Base-by-base conservation (phyloP, 1,140 invertebrate genomes). In the Chironomus striatipennis region DNA sequence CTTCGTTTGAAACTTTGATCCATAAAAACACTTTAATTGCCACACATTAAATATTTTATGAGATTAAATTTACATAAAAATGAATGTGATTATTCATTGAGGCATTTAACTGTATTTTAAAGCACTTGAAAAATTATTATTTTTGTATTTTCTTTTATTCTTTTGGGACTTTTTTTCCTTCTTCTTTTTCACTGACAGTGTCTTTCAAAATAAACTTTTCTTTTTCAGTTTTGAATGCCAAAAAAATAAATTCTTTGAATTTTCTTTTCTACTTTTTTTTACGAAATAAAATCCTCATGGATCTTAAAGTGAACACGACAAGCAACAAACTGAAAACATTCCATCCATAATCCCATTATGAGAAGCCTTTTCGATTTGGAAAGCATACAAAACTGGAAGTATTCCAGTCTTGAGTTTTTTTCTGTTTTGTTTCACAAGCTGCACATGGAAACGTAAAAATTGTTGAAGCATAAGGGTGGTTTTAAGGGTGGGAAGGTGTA, bases 61-160 rank as follows among this genome's bases (percentile, higher is more conserved):
- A 57, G 47, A 57, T 57, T 57, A 57, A 57, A 57, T 57, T 57
- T 57, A 57, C 47, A 57, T 57, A 57, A 57, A 57, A 57, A 57
- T 57, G 47, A 57, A 57, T 57, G 47, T 57, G 47, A 57, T 57
- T 57, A 57, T 57, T 57, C 47, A 57, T 57, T 57, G 47, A 57
- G 47, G 47, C 47, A 57, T 57, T 5, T n/a, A 57, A 57, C 4
- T 57, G 5, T 57, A 57, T 57, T 57, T 57, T 57, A 57, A 57
- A 57, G 47, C 47, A 57, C 47, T 57, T 57, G 47, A n/a, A n/a
- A 57, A n/a, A 47, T 4, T 47, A 12, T 47, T 47, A 12, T 2
- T 47, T 47, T 47, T 8, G 43, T 8, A 15, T 47, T 47, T 47
- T 12, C 43, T 15, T n/a, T 15, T n/a, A 5, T n/a, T 12, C 47